Base-by-base conservation (phyloP, 2,113 vertebrate species). In the Tiliqua scincoides region DNA sequence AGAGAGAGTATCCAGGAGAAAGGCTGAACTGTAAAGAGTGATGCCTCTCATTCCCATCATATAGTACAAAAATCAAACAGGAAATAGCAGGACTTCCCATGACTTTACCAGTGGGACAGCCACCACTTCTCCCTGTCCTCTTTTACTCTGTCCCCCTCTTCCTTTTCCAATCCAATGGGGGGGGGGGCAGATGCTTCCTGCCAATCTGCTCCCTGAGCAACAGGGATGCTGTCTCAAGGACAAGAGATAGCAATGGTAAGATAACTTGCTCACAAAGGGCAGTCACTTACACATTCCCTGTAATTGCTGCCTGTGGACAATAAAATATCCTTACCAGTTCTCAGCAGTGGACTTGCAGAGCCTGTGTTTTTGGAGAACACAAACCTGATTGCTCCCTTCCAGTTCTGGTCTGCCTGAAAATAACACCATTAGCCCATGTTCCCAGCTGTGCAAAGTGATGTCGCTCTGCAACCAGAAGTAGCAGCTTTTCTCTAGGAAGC, bases 401-500 rank as follows among this genome's bases (percentile, higher is more conserved):
- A 27, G 7, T 65, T 65, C 25, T 65, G 23, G 23, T 27, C 62
- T 65, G 62, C 27, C 63, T 9, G 27, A n/a, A n/a, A n/a, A 67
- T n/a, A 67, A 67, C 10, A 25, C 25, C 63, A 30, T 30, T n/a
- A 67, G 3, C 63, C 27, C 27, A 67, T 27, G 63, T 67, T 61
- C 27, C 30, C 25, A 30, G 27, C 27, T 67, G 43, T 48, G 43
- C 43, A 48, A 48, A 5, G 59, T 25, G 32, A 63, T 18, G 23
- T 20, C 40, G 35, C 37, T 72, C 32, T 81, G 59, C 85, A 87
- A 86, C 73, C 3, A 71, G 15, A 82, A n/a, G 21, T 23, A 59
- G 63, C 52, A 88, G 12, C 27, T 88, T 92, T 91, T 85, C 32
- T 88, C 32, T 67, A 71, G 74, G 73, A 35, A 72, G 1, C 0